phyloP scores from a whole-genome alignment of 2,113 vertebrate species.

The Scolopax mira region DNA sequence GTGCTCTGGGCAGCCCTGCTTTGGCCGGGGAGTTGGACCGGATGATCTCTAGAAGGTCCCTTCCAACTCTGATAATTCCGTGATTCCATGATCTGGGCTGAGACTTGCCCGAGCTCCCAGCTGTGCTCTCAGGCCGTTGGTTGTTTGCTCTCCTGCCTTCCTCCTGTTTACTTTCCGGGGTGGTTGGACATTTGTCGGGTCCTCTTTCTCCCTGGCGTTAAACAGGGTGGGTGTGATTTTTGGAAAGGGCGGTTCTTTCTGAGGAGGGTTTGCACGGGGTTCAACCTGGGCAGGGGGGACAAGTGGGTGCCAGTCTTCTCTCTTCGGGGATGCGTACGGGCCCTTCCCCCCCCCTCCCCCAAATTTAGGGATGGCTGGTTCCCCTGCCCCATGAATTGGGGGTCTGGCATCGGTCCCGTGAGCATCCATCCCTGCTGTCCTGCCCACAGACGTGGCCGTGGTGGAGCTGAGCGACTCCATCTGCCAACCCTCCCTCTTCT shows the following conservation, averaged over 20 bases:
- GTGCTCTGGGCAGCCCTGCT: too few species aligned
- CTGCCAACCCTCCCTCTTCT: conserved; percentile 90
- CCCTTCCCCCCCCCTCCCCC: background rate
- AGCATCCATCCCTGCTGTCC: accelerated
- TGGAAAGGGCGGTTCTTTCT: background rate
- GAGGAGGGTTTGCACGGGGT: background rate
- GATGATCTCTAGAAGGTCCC: too few species aligned
- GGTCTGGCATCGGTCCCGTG: background rate
- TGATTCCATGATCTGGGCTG: too few species aligned
- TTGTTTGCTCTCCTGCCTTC: background rate
- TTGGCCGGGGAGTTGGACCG: too few species aligned
- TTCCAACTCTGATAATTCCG: too few species aligned
- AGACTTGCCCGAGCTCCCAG: background rate
- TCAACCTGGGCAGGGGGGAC: background rate
- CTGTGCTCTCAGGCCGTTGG: accelerated
- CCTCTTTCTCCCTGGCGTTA: background rate
- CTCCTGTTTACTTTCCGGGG: background rate
- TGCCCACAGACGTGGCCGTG: conserved; percentile 83
- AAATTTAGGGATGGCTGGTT: accelerated
- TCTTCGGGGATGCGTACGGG: background rate
- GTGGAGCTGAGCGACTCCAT: conserved; percentile 86
- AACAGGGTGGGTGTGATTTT: accelerated
- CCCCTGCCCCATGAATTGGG: background rate
- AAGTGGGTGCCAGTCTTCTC: background rate
- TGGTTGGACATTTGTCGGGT: accelerated